phyloP scores from a whole-genome alignment of 2,113 vertebrate genomes.

The Delphinus delphis region DNA sequence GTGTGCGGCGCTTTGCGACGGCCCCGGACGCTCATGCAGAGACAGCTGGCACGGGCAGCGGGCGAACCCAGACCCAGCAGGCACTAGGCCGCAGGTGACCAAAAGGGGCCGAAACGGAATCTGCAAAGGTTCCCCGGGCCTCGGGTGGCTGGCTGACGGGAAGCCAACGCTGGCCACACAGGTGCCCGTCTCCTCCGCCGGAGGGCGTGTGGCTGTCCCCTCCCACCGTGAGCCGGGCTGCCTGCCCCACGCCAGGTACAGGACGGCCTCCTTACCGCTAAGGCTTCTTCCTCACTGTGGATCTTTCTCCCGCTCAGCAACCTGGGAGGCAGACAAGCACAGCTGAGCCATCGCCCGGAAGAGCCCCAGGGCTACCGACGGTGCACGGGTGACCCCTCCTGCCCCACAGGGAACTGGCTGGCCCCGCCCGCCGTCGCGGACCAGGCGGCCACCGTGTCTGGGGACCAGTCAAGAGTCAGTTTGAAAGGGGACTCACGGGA shows the following conservation, averaged over 20 bases:
- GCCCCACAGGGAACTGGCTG: background rate
- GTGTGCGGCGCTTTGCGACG: rapidly evolving
- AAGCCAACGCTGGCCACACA: background rate
- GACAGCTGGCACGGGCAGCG: background rate
- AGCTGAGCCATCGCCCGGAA: rapidly evolving
- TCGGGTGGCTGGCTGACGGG: background rate
- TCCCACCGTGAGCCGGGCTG: rapidly evolving
- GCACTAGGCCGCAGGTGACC: background rate
- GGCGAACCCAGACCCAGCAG: background rate
- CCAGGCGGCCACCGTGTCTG: rapidly evolving
- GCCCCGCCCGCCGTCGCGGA: rapidly evolving
- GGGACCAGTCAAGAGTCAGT: no score
- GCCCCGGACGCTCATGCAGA: rapidly evolving
- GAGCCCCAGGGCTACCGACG: rapidly evolving
- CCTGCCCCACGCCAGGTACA: rapidly evolving
- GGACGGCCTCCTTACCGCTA: constrained; percentile 85
- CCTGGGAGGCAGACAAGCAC: constrained; percentile 80
- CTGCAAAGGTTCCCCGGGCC: rapidly evolving
- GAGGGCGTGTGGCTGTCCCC: rapidly evolving
- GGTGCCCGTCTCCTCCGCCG: rapidly evolving
- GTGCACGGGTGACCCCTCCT: rapidly evolving
- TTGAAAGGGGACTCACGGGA: background rate
- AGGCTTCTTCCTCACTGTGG: constrained; percentile 93
- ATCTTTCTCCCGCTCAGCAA: constrained; percentile 95
- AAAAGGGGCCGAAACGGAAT: rapidly evolving